Evolutionary conservation across 2,797 vertebrate species (phyloP), one percentile per base, ranked within the genome.

Genomic region (Picus viridis): DNA sequence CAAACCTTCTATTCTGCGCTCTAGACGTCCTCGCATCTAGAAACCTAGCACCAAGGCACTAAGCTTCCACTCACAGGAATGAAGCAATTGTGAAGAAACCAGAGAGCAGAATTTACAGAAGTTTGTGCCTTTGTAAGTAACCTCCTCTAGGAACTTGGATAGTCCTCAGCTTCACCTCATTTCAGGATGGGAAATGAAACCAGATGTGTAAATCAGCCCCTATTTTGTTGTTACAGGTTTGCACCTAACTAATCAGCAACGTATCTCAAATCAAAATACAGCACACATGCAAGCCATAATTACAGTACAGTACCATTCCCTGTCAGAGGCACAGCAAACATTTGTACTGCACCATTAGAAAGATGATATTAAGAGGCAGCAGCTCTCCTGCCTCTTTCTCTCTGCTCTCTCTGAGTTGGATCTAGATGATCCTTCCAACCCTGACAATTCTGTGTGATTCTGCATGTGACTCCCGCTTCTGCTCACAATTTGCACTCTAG

Each of bases 251-350:
- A 49, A 84, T 59, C 75, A 70, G 29, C 39, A 59, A 13, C 4
- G 23, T 27, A 90, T 77, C 79, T 92, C 20, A 80, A 90, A 91
- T 49, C n/a, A 47, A 88, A 94, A 82, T 9, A 61, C 34, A 81
- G 43, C 43, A 88, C 22, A 16, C 22, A 73, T 62, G 59, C 34
- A 23, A 1, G 1, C 68, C 32, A 73, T 43, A 62, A 87, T 5
- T 86, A 70, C n/a, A 80, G 67, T 17, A 63, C 53, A 9, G 17
- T 78, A 32, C 15, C 87, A 65, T 62, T 72, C 41, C 62, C 6
- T 74, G 32, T 57, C 84, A 80, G 49, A 47, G 41, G 36, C 2
- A 26, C 14, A 36, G 47, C 14, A 81, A 88, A 56, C 12, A 29
- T 47, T 90, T 69, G 20, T 29, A 62, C 65, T 7, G 69, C 88